Evolutionary conservation across 2,113 vertebrate genomes (phyloP).

Genomic region (Protobothrops mucrosquamatus): DNA sequence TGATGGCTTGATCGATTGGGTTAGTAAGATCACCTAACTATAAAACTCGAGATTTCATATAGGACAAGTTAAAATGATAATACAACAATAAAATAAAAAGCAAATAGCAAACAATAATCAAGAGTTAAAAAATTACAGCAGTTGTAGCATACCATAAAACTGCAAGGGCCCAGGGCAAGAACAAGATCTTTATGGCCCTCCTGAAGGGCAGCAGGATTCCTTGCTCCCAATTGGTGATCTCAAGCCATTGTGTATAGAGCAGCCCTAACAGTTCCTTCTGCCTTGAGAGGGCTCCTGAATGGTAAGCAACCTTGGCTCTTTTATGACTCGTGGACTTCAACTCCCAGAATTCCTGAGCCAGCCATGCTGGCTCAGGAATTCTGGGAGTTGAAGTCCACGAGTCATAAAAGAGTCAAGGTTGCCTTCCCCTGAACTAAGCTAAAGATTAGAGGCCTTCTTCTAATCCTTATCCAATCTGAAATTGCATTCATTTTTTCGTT

Average conservation of each 20-base stretch:
- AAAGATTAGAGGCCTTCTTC: background rate
- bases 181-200: background rate
- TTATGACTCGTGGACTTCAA: too few species aligned
- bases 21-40: background rate
- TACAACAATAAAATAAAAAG: background rate
- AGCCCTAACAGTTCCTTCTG: background rate
- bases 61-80: background rate
- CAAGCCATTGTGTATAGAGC: background rate
- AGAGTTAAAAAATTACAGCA: background rate
- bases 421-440: background rate
- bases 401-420: too few species aligned
- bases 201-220: background rate
- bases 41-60: background rate
- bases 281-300: background rate
- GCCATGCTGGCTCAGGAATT: too few species aligned
- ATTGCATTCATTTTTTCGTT: background rate
- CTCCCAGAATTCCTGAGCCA: too few species aligned
- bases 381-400: too few species aligned
- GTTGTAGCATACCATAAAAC: background rate
- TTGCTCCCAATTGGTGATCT: background rate
- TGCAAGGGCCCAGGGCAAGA: background rate
- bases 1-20: background rate
- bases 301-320: background rate
- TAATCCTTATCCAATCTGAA: background rate
- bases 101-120: background rate